Conservation (phyloP, 37 sponge, comb jelly and placozoan genomes). For the Halichondria panicea region DNA sequence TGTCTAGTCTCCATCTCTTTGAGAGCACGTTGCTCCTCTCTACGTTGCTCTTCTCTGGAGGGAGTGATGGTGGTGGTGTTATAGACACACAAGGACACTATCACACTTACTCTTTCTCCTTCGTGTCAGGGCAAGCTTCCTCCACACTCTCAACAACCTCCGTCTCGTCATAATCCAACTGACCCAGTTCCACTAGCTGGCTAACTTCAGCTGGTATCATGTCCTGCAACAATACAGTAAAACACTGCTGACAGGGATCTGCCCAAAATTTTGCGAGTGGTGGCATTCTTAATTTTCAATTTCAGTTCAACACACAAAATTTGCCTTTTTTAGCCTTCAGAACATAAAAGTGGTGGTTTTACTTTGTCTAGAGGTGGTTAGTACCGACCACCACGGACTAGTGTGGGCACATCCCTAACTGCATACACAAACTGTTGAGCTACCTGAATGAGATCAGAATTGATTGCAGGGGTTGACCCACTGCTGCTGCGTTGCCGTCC, state of each 20-base stretch:
- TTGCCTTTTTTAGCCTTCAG: neutral
- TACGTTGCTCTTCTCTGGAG: conserved; percentile 8
- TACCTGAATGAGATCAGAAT: conserved; percentile 64
- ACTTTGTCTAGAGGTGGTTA: neutral
- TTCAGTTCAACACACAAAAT: neutral
- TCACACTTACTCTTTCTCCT: neutral
- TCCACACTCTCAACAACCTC: conserved; percentile 5
- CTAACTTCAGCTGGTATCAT: conserved; percentile 44
- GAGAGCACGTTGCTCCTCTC: conserved; percentile 36
- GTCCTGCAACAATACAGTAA: no score
- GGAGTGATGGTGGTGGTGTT: no score
- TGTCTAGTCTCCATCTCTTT: conserved; percentile 60
- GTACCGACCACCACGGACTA: no score
- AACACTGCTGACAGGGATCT: no score
- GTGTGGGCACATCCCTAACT: no score
- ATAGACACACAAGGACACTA: neutral
- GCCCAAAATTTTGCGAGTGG: no score
- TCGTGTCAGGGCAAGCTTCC: neutral
- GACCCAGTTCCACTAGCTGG: conserved; percentile 1
- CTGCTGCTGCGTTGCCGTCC: conserved; percentile 21
- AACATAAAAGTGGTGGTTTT: neutral
- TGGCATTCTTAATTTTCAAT: no score
- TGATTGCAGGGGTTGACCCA: conserved; percentile 28
- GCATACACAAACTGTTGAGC: neutral
- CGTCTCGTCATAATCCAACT: neutral